phyloP scores from a whole-genome alignment of 2,888 invertebrate genomes.

The Acutogordius australiensis region DNA sequence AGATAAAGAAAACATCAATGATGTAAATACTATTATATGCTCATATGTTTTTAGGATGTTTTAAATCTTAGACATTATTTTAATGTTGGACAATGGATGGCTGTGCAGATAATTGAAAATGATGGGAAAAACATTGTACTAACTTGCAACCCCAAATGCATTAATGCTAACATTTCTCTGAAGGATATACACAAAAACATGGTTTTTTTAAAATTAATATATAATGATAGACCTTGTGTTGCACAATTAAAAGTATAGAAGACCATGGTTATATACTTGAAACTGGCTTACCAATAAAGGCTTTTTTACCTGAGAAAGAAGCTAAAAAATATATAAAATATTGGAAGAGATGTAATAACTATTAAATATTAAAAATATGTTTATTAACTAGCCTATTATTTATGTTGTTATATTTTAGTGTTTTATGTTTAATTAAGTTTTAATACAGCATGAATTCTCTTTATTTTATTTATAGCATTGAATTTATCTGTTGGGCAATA shows the following conservation, averaged over 20 bases:
- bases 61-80: neutral
- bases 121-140: neutral
- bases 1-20: neutral
- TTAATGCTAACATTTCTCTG: neutral
- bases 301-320: neutral
- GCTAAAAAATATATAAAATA: neutral
- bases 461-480: neutral
- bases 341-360: neutral
- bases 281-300: neutral
- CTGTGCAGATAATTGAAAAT: neutral
- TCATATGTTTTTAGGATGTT: neutral
- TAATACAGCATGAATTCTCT: too few species aligned
- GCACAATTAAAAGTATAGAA: conserved; percentile 4
- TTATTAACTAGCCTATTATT: neutral
- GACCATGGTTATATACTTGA: conserved; percentile 7
- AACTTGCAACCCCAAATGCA: neutral
- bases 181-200: neutral
- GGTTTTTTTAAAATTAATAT: conserved; percentile 1
- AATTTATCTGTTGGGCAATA: neutral
- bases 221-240: neutral
- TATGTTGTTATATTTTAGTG: too few species aligned
- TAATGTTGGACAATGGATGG: neutral
- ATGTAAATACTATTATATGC: neutral
- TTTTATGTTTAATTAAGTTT: too few species aligned
- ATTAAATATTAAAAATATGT: neutral